Evolutionary conservation across 2,797 vertebrate species (phyloP), one percentile per base, ranked within the genome.

Genomic region (Clarias fuscus): DNA sequence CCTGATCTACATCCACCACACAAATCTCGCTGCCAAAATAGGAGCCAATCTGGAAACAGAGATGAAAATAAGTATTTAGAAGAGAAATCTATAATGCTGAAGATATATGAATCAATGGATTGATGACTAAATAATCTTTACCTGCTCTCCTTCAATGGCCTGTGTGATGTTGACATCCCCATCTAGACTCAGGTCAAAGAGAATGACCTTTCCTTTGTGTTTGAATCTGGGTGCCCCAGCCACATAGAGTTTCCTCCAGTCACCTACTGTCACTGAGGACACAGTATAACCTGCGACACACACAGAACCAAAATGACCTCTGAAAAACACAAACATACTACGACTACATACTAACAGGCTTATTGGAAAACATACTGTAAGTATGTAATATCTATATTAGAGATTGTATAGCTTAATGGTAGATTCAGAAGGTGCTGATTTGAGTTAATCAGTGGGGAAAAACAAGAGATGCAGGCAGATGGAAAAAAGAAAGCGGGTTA

Each of bases 21-120:
- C 97, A 97, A 64, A 99, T 94, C 91, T 98, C 98, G 8, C 98
- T 98, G 91, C 98, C 98, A 27, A 97, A 99, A 91, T 99, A 99
- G 0, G 97, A 98, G 18, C 98, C 98, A 1, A 99, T 99, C 98
- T 99, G 89, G 20, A 77, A 33, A 62, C 33, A 85, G 17, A 79
- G 30, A 53, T 8, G 4, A 20, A 30, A 76, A 67, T 30, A 43
- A 43, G 10, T 43, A 24, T 20, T 62, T 27, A n/a, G 22, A 80
- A 53, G 58, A 15, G 3, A 37, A 37, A 37, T 37, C 3, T n/a
- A n/a, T n/a, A 37, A 82, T 53, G 17, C 43, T 81, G 11, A 62
- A 64, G 56, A 71, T 27, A 56, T 37, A 53, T 18, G 15, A 27
- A 43, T 58, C 53, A 3, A 20, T 18, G 17, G 30, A 30, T 7